Percentiles rank a stretch among this genome's conserved stretches.
These are phyloP conservation scores for Apodemia mormo DNA, from an alignment of 2,888 invertebrate genomes.

Conservation along the genomic window DNA sequence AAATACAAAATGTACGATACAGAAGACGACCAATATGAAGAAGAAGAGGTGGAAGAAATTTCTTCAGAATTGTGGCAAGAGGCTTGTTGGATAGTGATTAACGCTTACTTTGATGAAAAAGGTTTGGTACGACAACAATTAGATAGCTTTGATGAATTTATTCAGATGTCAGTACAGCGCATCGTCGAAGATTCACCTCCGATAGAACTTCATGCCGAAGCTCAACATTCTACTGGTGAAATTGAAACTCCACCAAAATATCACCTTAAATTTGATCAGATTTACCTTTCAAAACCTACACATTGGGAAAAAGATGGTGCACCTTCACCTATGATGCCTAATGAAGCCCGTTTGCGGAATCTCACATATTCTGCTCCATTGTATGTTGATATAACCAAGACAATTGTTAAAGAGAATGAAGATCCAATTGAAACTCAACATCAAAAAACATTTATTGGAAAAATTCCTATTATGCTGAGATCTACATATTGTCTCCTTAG, in stretches of 20 bases:
- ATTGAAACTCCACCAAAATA: slow-evolving; percentile 96
- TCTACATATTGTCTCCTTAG: slow-evolving; percentile 98
- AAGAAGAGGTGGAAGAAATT: slow-evolving; percentile 96
- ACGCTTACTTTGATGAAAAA: slow-evolving; percentile 99
- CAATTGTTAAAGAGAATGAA: slow-evolving; percentile 93
- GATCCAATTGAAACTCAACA: slow-evolving; percentile 93
- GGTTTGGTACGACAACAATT: slow-evolving; percentile 99
- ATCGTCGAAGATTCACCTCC: slow-evolving; percentile 99
- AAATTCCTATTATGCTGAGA: slow-evolving; percentile 99
- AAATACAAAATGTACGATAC: slow-evolving; percentile 66
- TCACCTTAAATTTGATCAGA: slow-evolving; percentile 98
- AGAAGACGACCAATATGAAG: slow-evolving; percentile 86
- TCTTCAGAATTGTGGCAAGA: slow-evolving; percentile 99
- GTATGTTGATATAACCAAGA: slow-evolving; percentile 99
- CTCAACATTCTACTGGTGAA: slow-evolving; percentile 96
- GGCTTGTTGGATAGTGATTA: slow-evolving; percentile 99
- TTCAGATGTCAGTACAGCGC: slow-evolving; percentile 99
- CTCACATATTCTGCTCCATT: slow-evolving; percentile 98
- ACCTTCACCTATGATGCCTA: slow-evolving; percentile 99
- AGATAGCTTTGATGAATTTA: slow-evolving; percentile 99
- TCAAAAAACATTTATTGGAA: slow-evolving; percentile 89
- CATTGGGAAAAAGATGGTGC: slow-evolving; percentile 99
- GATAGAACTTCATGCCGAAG: slow-evolving; percentile 98
- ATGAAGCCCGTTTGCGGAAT: slow-evolving; percentile 98
- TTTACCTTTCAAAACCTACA: slow-evolving; percentile 99